phyloP scores from a whole-genome alignment of 2,113 vertebrate genomes.

The Syngnathoides biaculeatus region DNA sequence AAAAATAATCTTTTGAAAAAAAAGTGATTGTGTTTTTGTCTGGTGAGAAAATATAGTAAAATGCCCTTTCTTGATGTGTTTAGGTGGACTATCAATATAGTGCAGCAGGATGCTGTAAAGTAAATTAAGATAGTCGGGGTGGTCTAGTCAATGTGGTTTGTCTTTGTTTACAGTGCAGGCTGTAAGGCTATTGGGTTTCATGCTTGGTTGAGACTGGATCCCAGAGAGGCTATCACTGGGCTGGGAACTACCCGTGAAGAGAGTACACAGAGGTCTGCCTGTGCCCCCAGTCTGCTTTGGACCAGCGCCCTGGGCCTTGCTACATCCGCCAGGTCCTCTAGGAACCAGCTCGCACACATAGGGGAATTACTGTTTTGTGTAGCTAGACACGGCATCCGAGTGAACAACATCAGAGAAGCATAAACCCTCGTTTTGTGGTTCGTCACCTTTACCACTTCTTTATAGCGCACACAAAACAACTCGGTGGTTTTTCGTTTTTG shows the following conservation, averaged over 20 bases:
- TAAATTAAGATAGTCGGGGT: conserved; percentile 50
- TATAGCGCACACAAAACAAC: conserved; percentile 21
- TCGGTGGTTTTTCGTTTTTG: conserved; percentile 21
- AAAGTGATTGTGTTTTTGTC: too few relatives aligned
- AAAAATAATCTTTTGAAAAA: too few relatives aligned
- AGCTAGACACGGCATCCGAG: conserved; percentile 41
- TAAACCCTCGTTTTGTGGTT: conserved; percentile 30
- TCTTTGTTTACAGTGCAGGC: conserved; percentile 64
- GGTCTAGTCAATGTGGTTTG: conserved; percentile 53
- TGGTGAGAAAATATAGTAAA: not conserved
- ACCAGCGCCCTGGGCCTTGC: conserved; percentile 49
- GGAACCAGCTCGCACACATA: conserved; percentile 32
- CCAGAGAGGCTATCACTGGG: conserved; percentile 57
- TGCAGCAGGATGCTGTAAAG: conserved; percentile 18
- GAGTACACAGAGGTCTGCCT: conserved; percentile 54
- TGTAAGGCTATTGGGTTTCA: conserved; percentile 62
- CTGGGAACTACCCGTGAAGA: conserved; percentile 49
- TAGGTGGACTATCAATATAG: not conserved
- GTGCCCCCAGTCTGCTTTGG: conserved; percentile 54
- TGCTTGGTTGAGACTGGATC: conserved; percentile 63
- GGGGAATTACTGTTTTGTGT: conserved; percentile 36
- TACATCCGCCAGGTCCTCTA: conserved; percentile 37
- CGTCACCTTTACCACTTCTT: conserved; percentile 33
- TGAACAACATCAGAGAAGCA: conserved; percentile 36
- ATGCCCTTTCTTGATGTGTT: not conserved